A percentile compares a stretch with the other conserved stretches of the same genome.
Conservation (phyloP, 2,113 vertebrate genomes). For the Lates calcarifer region DNA sequence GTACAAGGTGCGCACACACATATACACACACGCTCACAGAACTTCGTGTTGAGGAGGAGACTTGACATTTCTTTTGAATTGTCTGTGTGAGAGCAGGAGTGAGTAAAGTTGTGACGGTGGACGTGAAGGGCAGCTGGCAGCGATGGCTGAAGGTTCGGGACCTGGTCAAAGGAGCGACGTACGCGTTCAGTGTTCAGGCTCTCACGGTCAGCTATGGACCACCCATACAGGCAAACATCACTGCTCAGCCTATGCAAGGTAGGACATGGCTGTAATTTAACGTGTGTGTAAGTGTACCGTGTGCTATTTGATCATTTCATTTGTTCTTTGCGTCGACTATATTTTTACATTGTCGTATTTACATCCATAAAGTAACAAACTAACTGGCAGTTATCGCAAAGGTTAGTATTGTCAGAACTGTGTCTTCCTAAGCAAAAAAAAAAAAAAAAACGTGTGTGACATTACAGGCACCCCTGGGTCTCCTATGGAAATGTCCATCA, state of each 20-base stretch:
- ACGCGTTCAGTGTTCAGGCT: slow-evolving; percentile 92
- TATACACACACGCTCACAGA: slow-evolving; percentile 1
- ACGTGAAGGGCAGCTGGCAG: slow-evolving; percentile 93
- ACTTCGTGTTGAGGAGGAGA: neutral
- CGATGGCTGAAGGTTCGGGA: slow-evolving; percentile 95
- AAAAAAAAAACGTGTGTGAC: too few relatives aligned
- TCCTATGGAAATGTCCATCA: slow-evolving; percentile 89
- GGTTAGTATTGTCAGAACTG: too few relatives aligned
- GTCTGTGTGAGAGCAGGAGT: slow-evolving; percentile 85
- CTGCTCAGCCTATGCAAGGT: slow-evolving; percentile 93
- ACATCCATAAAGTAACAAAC: too few relatives aligned
- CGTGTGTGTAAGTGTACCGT: neutral
- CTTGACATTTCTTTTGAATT: slow-evolving; percentile 5
- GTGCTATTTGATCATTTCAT: too few relatives aligned
- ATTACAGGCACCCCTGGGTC: slow-evolving; percentile 90
- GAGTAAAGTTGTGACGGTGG: slow-evolving; percentile 96
- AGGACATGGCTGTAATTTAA: slow-evolving; percentile 41
- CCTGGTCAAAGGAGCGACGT: slow-evolving; percentile 90
- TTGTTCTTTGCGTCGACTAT: too few relatives aligned
- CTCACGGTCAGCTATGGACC: slow-evolving; percentile 92
- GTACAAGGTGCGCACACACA: slow-evolving; percentile 87
- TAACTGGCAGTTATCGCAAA: too few relatives aligned
- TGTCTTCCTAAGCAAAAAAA: too few relatives aligned
- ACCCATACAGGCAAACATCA: slow-evolving; percentile 90
- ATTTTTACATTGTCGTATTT: too few relatives aligned